phyloP scores from a whole-genome alignment of 2,113 vertebrate species.

The Poeciliopsis retropinna region DNA sequence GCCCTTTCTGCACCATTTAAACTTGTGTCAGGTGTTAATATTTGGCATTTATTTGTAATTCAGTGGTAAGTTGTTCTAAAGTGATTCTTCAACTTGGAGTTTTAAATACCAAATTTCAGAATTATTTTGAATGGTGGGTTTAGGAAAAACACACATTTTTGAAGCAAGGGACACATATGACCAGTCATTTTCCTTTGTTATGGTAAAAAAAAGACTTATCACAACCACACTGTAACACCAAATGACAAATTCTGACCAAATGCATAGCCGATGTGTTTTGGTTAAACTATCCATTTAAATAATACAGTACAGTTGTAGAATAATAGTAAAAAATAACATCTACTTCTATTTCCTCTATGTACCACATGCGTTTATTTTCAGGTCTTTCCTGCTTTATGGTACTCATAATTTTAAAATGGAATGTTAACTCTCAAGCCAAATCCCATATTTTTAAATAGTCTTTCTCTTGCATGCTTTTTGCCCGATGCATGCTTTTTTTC shows the following conservation, averaged over 20 bases:
- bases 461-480: constrained; percentile 30
- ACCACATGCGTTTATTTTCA: not conserved
- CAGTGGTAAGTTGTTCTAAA: not conserved
- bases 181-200: not conserved
- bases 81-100: not conserved
- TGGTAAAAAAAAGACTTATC: not conserved
- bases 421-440: constrained; percentile 73
- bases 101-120: not conserved
- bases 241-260: not conserved
- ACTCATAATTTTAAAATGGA: constrained; percentile 45
- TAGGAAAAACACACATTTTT: not conserved
- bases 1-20: not conserved
- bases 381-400: constrained; percentile 48
- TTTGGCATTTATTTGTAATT: not conserved
- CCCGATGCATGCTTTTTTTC: constrained; percentile 24
- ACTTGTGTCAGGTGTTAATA: not conserved
- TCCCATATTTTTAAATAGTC: constrained; percentile 39
- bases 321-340: not conserved
- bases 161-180: not conserved
- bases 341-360: not conserved
- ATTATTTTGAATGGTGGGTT: no score
- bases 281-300: constrained; percentile 44
- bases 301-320: not conserved
- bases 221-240: not conserved
- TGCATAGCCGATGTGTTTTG: not conserved